These are phyloP conservation scores for Arctocebus calabarensis DNA, from an alignment of 2,797 vertebrate genomes.

Conservation along the genomic window DNA sequence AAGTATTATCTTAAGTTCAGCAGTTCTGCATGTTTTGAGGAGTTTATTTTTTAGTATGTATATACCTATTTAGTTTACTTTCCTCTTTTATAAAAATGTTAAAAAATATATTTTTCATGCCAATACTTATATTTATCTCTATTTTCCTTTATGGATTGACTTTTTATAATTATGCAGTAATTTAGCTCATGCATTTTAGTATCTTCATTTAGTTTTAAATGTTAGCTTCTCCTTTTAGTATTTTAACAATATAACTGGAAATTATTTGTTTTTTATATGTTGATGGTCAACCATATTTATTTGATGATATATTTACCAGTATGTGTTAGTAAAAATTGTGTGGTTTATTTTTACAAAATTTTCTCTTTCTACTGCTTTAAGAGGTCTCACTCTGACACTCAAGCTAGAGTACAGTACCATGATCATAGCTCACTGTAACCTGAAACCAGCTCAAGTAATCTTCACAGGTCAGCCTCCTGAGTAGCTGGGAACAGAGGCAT, in stretches of 20 bases:
- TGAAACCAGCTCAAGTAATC: neutral
- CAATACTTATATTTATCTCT: neutral
- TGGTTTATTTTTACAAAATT: neutral
- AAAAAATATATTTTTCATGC: neutral
- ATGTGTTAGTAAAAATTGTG: neutral
- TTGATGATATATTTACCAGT: constrained; percentile 33
- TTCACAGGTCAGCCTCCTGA: neutral
- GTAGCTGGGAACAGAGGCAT: neutral
- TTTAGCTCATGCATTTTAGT: neutral
- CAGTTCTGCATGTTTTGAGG: neutral
- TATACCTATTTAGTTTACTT: neutral
- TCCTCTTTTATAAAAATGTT: no score
- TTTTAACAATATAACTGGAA: neutral
- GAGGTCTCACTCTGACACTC: neutral
- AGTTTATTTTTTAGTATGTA: neutral
- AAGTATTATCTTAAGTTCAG: neutral
- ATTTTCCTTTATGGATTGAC: constrained; percentile 20
- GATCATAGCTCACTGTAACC: neutral
- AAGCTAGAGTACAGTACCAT: neutral
- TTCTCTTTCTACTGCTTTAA: neutral
- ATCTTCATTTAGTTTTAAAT: neutral
- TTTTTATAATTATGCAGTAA: neutral
- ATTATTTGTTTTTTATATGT: constrained; percentile 11
- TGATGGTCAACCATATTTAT: neutral
- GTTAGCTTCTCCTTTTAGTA: neutral